A percentile compares a stretch with the other conserved stretches of the same genome.
phyloP scores from a whole-genome alignment of 2,888 invertebrate species.

The Tetropium fuscum region DNA sequence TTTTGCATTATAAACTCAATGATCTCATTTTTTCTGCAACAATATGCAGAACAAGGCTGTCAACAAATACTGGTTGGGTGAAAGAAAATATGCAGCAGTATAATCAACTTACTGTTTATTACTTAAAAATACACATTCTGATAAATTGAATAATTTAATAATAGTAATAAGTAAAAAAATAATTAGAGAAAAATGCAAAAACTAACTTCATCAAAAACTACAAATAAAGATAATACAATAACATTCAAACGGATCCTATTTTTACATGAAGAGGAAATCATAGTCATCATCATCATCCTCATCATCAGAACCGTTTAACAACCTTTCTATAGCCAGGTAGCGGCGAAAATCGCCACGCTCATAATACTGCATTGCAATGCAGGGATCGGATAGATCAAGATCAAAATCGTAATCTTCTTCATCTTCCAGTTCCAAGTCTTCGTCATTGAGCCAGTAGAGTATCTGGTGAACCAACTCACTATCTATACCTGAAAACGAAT shows the following conservation, averaged over 20 bases:
- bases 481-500: conserved; percentile 1
- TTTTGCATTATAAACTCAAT: no score
- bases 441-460: conserved; percentile 42
- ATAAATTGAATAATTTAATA: conserved; percentile 11
- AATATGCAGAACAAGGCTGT: no score
- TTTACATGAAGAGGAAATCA: conserved; percentile 8
- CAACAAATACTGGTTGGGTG: neutral
- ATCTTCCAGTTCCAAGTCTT: conserved; percentile 32
- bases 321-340: conserved; percentile 40
- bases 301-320: conserved; percentile 16
- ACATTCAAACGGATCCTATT: neutral
- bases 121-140: conserved; percentile 27
- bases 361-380: conserved; percentile 46
- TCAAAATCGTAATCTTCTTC: conserved; percentile 34
- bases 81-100: neutral
- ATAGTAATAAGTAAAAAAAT: conserved; percentile 15
- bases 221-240: neutral
- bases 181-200: no score
- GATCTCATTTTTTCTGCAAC: no score
- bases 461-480: conserved; percentile 44
- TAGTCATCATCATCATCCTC: conserved; percentile 17
- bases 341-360: conserved; percentile 42
- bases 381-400: conserved; percentile 31
- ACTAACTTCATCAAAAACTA: neutral
- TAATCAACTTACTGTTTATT: conserved; percentile 30